These are phyloP conservation scores for Uropsilus gracilis DNA, from an alignment of 2,113 vertebrate species.

Conservation along the genomic window DNA sequence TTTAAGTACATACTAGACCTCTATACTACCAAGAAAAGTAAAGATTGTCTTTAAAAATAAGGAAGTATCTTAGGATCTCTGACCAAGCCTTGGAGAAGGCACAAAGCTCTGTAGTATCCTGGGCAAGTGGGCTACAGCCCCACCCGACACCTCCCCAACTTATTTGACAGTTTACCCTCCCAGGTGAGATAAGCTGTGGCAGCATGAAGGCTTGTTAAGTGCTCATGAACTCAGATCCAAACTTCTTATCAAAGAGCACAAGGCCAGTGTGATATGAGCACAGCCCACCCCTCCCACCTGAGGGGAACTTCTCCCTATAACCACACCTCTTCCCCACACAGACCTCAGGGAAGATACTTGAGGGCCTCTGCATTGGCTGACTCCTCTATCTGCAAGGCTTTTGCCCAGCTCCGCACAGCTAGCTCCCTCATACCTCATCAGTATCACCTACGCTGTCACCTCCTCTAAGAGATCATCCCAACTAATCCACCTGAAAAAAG, in stretches of 20 bases:
- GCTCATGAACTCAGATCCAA: background rate
- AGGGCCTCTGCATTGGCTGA: background rate
- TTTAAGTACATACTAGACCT: constrained; percentile 8
- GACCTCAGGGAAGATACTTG: background rate
- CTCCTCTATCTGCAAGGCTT: background rate
- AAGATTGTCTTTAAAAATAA: constrained; percentile 29
- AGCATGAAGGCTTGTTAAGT: background rate
- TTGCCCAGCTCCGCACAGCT: background rate
- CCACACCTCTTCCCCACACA: background rate
- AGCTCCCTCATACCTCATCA: background rate
- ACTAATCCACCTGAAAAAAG: background rate
- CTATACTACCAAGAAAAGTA: background rate
- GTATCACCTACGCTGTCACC: background rate
- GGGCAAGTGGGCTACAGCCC: background rate
- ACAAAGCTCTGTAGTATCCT: background rate
- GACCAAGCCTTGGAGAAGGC: background rate
- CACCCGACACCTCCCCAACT: background rate
- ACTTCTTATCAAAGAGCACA: background rate
- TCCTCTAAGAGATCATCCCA: background rate
- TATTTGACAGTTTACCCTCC: background rate
- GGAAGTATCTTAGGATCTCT: background rate
- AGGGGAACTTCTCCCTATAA: background rate
- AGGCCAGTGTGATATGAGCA: background rate
- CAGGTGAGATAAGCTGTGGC: background rate
- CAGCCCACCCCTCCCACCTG: background rate